Base-by-base conservation (phyloP, 2,888 invertebrate species). In the Eumerus sabulonum region DNA sequence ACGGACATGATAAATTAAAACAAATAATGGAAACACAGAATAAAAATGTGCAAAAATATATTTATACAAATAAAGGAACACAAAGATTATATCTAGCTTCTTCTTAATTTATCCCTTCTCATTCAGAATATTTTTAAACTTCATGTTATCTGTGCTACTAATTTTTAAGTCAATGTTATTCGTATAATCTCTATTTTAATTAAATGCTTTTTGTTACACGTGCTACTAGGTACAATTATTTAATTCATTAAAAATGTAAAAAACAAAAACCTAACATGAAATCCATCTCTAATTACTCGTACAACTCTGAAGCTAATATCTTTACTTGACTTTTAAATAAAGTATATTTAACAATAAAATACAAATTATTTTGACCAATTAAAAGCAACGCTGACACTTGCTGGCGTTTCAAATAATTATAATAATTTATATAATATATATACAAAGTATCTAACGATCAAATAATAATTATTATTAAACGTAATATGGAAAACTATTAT, bases 131-230 rank as follows among this genome's bases (percentile, higher is more conserved):
- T 53, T 56, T 53, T 51, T 42, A 17, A 12, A 42, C 62, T 38
- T 68, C 45, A 68, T 77, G 85, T 86, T 85, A 84, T 72, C 86
- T 86, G 86, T 86, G 87, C 87, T 86, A 86, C 84, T 86, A 86
- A 85, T 82, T 86, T 27, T 82, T 86, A 86, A 86, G 86, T 85
- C 35, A 62, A 45, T 67, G 66, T 72, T 62, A 19, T 60, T 56
- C 51, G 35, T 72, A 16, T 63, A 67, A 5, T n/a, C 40, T 40
- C n/a, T 40, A 71, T 36, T 54, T 66, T 51, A 27, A 57, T 0
- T 17, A 48, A 73, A 17, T 60, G 59, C 17, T 56, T 56, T 54
- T 16, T 54, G 18, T 53, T 19, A 27, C 7, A 7, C 27, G 7
- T 27, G 3, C 7, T 7, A 27, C 27, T 27, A 27, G 2, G 27